Percentiles rank a stretch among this genome's conserved stretches.
Evolutionary conservation across 2,797 vertebrate genomes (phyloP).

Genomic region (Gadopsis bispinosus): DNA sequence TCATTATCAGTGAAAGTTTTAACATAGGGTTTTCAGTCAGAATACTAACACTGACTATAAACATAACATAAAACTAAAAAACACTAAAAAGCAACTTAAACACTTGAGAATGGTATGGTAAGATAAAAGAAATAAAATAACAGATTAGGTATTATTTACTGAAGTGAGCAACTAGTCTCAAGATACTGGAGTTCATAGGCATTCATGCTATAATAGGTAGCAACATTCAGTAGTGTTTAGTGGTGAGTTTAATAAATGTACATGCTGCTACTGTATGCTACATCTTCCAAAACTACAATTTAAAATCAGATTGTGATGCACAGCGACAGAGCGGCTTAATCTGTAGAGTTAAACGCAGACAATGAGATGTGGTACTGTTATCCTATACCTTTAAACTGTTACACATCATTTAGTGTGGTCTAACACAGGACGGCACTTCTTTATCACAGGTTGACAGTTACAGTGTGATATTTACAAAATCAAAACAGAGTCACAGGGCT

Average conservation of each 20-base stretch:
- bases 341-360: background rate
- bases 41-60: background rate
- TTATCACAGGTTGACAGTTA: background rate
- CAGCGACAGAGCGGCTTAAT: background rate
- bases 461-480: slow-evolving; percentile 33
- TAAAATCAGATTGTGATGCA: background rate
- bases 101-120: background rate
- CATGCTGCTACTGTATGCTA: background rate
- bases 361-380: background rate
- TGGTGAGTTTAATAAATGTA: slow-evolving; percentile 13
- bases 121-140: background rate
- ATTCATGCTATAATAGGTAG: background rate
- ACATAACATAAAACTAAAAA: background rate
- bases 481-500: slow-evolving; percentile 25
- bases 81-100: background rate
- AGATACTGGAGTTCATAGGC: slow-evolving; percentile 8
- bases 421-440: slow-evolving; percentile 1
- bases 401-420: background rate
- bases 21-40: background rate
- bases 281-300: slow-evolving; percentile 1
- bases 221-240: slow-evolving; percentile 49
- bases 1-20: background rate
- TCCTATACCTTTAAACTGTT: slow-evolving; percentile 5
- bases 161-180: background rate
- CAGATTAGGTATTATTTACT: slow-evolving; percentile 32